Base-by-base conservation (phyloP, 2,888 invertebrate species). In the Galerucella calmariensis region DNA sequence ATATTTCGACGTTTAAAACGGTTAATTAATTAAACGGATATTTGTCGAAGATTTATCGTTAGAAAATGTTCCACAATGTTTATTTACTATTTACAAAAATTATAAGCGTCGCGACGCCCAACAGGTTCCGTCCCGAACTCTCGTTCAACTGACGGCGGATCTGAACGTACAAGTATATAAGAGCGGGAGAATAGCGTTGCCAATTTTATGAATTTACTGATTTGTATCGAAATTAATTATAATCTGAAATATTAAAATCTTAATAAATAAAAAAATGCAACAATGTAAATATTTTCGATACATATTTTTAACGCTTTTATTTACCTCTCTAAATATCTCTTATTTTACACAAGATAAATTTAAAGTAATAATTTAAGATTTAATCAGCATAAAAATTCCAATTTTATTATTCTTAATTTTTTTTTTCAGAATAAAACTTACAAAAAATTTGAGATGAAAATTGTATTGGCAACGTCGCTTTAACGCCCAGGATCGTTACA, bases 101-200 rank as follows among this genome's bases (percentile, higher is more conserved):
- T 12, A 24, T 46, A 68, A 69, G 59, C 67, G 41, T n/a, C 67
- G 51, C 75, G 77, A 81, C 14, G 63, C 20, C 81, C 85, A 85
- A 85, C 85, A 85, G 85, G 84, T 85, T 82, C 76, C 76, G 75
- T 79, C 79, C 79, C 81, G 81, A 78, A 76, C 79, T 79, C 78
- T 81, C 81, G 80, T 82, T 79, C 82, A 81, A 85, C 85, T 85
- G 78, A 5, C n/a, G 79, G 70, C 77, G 77, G 77, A 78, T 69
- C 76, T 11, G 41, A 35, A 77, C 74, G 80, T 79, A 78, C 79
- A 82, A 81, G 83, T 82, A 82, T n/a, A 53, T 0, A 16, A 0
- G 16, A 56, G 56, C 56, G 56, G 3, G 62, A 61, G 46, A 41
- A 67, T 69, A 56, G 14, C 56, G 75, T 46, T 75, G 75, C 69